A percentile compares a stretch with the other conserved stretches of the same genome.
Conservation (phyloP, 2,888 invertebrate species). For the Tholera decimalis region DNA sequence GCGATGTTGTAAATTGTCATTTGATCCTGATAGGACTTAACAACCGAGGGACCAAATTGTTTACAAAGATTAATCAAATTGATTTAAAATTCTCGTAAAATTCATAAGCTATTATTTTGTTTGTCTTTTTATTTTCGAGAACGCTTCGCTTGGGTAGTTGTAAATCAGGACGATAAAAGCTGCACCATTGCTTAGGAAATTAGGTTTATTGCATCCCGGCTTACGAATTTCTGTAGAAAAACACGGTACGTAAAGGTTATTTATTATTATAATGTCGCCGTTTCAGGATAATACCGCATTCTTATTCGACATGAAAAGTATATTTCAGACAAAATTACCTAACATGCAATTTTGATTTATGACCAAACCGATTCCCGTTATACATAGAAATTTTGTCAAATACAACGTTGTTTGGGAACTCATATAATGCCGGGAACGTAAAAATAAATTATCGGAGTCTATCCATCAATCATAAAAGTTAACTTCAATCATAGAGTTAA, state of each 20-base stretch:
- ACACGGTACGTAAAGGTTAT: slow-evolving; percentile 17
- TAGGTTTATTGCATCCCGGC: slow-evolving; percentile 4
- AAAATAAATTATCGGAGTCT: slow-evolving; percentile 65
- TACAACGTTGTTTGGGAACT: slow-evolving; percentile 49
- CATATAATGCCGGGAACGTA: slow-evolving; percentile 48
- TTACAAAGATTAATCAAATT: slow-evolving; percentile 71
- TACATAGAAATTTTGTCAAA: slow-evolving; percentile 47
- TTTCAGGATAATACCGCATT: slow-evolving; percentile 36
- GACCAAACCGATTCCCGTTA: slow-evolving; percentile 31
- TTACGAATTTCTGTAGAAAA: slow-evolving; percentile 22
- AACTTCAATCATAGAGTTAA: slow-evolving; percentile 55
- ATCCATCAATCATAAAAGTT: slow-evolving; percentile 67
- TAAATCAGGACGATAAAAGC: slow-evolving; percentile 33
- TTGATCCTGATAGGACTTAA: slow-evolving; percentile 71
- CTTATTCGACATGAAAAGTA: slow-evolving; percentile 53
- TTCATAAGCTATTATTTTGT: slow-evolving; percentile 45
- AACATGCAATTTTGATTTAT: slow-evolving; percentile 63
- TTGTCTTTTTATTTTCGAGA: slow-evolving; percentile 44
- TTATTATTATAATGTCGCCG: slow-evolving; percentile 32
- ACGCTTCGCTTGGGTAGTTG: slow-evolving; percentile 28
- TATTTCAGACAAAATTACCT: slow-evolving; percentile 47
- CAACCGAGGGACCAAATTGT: slow-evolving; percentile 57
- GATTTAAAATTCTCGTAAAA: slow-evolving; percentile 70
- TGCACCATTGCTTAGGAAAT: slow-evolving; percentile 19
- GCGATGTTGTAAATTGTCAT: slow-evolving; percentile 75